Evolutionary conservation across 2,797 vertebrate genomes (phyloP).

Genomic region (Labroides dimidiatus): DNA sequence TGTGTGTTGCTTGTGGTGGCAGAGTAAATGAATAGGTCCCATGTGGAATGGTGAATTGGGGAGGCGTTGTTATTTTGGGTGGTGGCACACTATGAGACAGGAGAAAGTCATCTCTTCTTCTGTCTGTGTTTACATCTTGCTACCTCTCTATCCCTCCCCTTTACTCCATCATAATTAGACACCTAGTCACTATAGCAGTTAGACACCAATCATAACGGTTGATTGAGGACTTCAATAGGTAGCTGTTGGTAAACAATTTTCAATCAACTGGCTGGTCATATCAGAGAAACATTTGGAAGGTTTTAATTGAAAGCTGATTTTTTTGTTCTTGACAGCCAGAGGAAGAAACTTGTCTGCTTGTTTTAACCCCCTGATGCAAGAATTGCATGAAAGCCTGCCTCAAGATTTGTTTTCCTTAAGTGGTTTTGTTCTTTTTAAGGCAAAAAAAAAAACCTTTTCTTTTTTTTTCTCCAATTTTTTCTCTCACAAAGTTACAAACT

Average conservation of each 20-base stretch:
- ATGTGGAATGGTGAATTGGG: slow-evolving; percentile 58
- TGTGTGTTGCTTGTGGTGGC: slow-evolving; percentile 40
- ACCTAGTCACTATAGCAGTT: slow-evolving; percentile 22
- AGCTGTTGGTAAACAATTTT: slow-evolving; percentile 8
- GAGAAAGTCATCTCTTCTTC: slow-evolving; percentile 26
- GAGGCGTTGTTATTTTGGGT: slow-evolving; percentile 61
- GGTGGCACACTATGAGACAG: slow-evolving; percentile 28
- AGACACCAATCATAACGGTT: slow-evolving; percentile 17
- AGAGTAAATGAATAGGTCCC: slow-evolving; percentile 71
- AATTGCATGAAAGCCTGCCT: too few relatives aligned
- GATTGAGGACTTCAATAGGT: slow-evolving; percentile 40
- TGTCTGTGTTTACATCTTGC: slow-evolving; percentile 20
- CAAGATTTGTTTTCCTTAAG: too few relatives aligned
- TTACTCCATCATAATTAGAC: slow-evolving; percentile 30
- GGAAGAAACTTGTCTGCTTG: background rate
- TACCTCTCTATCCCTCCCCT: slow-evolving; percentile 7
- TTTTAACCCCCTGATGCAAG: background rate
- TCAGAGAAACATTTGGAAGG: background rate
- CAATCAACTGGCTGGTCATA: slow-evolving; percentile 16
- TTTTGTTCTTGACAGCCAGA: slow-evolving; percentile 12
- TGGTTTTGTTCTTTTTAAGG: too few relatives aligned
- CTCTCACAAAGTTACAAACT: too few relatives aligned
- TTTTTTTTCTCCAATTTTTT: too few relatives aligned
- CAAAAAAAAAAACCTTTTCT: too few relatives aligned
- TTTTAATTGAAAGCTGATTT: background rate